Conservation (phyloP, 2,797 vertebrate genomes). For the Antennarius maculatus region DNA sequence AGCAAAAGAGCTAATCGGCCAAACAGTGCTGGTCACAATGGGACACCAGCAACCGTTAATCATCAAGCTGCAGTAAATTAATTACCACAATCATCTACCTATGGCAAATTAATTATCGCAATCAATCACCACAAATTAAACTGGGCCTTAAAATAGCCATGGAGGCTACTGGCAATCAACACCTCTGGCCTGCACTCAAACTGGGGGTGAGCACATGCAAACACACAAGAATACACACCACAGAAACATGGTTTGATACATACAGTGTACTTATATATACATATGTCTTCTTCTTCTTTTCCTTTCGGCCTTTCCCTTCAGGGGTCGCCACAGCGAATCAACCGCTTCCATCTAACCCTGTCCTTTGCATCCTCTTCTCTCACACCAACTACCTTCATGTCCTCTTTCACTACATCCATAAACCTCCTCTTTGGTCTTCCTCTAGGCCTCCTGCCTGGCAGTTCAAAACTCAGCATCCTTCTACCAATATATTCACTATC, state of each 20-base stretch:
- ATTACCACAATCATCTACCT: slow-evolving; percentile 82
- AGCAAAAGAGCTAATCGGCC: slow-evolving; percentile 74
- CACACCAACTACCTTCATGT: too few species aligned
- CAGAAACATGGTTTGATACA: too few species aligned
- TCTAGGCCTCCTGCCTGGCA: too few species aligned
- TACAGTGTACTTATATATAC: neutral
- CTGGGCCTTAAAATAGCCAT: slow-evolving; percentile 75
- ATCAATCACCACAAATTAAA: slow-evolving; percentile 81
- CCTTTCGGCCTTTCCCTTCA: too few species aligned
- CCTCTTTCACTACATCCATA: too few species aligned
- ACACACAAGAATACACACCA: slow-evolving; percentile 20
- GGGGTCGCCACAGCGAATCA: too few species aligned
- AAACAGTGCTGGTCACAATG: slow-evolving; percentile 73
- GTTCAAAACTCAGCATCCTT: too few species aligned
- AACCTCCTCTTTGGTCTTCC: too few species aligned
- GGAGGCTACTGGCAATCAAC: slow-evolving; percentile 72
- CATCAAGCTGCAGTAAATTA: slow-evolving; percentile 79
- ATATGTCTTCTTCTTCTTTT: too few species aligned
- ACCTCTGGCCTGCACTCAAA: slow-evolving; percentile 51
- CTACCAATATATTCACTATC: too few species aligned
- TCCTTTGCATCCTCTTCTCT: too few species aligned
- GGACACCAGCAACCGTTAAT: slow-evolving; percentile 78
- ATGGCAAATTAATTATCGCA: slow-evolving; percentile 82
- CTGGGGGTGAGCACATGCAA: slow-evolving; percentile 6
- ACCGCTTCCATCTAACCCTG: too few species aligned